Evolutionary conservation across 2,113 vertebrate genomes (phyloP), one percentile per base, ranked within the genome.

Genomic region (Zonotrichia leucophrys): DNA sequence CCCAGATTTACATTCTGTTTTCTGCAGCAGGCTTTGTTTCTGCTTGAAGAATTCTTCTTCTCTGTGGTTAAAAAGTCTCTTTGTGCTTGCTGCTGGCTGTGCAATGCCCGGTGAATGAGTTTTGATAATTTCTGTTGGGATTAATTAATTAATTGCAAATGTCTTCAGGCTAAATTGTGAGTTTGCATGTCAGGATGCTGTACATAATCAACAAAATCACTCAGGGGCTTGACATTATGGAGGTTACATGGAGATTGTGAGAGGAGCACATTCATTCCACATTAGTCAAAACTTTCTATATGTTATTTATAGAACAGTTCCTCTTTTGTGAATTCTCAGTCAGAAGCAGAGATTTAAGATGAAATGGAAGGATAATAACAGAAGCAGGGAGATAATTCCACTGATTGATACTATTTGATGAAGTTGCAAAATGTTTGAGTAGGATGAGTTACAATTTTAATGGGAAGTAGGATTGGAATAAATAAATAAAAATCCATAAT

Each of bases 111-210:
- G 75, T 85, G 92, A 93, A 93, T 89, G 88, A 80, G 83, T 93
- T 92, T 90, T 89, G 95, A 93, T 93, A 93, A 92, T 91, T 97
- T 95, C 90, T 95, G 95, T 96, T 94, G 68, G 94, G 94, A 96
- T 97, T 96, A 95, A 95, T 96, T 90, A 95, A 95, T 96, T 96
- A 97, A 97, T 95, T 96, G 90, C 80, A 92, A 60, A 84, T 94
- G 86, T 92, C 95, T 95, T 62, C 44, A 52, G 97, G 96, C 75
- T 66, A 90, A 96, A 94, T 73, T 64, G 86, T 70, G 88, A 74
- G 62, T 88, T 93, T 92, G 92, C 93, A 94, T 97, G 92, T 95
- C 95, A 97, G 96, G 50, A 88, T 88, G 85, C 63, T 94, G 82
- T 91, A 89, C 81, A 81, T 90, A 96, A 95, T 95, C 91, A 95